Evolutionary conservation across 2,888 invertebrate species (phyloP).

Genomic region (Scrobipalpa costella): DNA sequence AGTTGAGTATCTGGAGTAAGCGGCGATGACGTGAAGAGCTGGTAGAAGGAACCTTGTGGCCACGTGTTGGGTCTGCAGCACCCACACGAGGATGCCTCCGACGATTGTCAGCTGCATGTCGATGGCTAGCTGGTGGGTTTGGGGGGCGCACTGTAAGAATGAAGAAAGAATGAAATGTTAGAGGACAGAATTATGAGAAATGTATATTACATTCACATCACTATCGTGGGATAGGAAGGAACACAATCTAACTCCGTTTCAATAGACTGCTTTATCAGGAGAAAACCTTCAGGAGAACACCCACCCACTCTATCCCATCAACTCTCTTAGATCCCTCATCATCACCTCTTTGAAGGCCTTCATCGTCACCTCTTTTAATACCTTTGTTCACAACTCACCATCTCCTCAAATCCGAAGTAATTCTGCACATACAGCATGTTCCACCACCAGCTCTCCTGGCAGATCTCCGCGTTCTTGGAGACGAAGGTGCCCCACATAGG

Average conservation of each 20-base stretch:
- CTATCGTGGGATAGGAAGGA: no score
- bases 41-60: conserved; percentile 79
- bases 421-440: conserved; percentile 85
- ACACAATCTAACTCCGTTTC: no score
- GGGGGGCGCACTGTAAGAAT: conserved; percentile 85
- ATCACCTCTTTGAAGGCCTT: neutral
- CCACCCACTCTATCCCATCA: no score
- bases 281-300: no score
- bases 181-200: neutral
- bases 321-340: no score
- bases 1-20: conserved; percentile 83
- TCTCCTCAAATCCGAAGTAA: conserved; percentile 85
- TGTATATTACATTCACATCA: no score
- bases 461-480: conserved; percentile 83
- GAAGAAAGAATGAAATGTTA: neutral
- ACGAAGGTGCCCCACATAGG: conserved; percentile 85
- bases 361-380: neutral
- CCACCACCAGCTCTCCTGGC: conserved; percentile 85
- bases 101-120: conserved; percentile 87
- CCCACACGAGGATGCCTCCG: conserved; percentile 84
- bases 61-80: conserved; percentile 79
- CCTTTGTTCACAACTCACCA: conserved; percentile 68
- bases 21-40: conserved; percentile 79
- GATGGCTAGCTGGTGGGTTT: conserved; percentile 87
- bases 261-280: no score